phyloP scores from a whole-genome alignment of 2,888 invertebrate species.

The Hymenopus coronatus region DNA sequence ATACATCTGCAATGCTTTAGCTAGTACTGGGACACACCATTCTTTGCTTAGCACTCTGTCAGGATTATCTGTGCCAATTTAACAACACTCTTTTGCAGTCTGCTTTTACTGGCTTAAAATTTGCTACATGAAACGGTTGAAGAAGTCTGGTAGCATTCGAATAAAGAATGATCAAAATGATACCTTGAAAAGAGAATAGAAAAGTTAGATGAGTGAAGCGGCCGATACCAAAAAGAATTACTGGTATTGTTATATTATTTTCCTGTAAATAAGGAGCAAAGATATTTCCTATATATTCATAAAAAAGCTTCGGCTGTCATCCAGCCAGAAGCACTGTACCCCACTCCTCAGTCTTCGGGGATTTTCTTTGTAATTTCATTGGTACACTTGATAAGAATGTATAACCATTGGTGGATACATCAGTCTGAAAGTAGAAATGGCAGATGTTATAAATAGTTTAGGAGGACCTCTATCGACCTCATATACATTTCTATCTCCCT shows the following conservation, averaged over 20 bases:
- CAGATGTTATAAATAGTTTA: slow-evolving; percentile 19
- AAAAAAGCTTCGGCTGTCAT: too few relatives aligned
- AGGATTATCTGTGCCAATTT: not conserved
- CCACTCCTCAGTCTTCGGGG: too few relatives aligned
- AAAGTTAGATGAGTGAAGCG: slow-evolving; percentile 37
- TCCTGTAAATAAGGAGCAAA: too few relatives aligned
- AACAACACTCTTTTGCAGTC: slow-evolving; percentile 31
- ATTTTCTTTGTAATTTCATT: too few relatives aligned
- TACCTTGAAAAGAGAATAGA: slow-evolving; percentile 35
- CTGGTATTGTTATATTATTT: too few relatives aligned
- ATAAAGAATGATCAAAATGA: slow-evolving; percentile 36
- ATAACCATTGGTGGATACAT: slow-evolving; percentile 36
- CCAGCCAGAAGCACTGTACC: too few relatives aligned
- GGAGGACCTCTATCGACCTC: slow-evolving; percentile 20
- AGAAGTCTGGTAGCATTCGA: slow-evolving; percentile 38
- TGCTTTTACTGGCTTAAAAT: slow-evolving; percentile 28
- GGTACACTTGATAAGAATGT: too few relatives aligned
- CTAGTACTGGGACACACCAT: not conserved
- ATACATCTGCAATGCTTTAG: not conserved
- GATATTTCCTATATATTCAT: too few relatives aligned
- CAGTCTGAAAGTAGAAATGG: slow-evolving; percentile 23
- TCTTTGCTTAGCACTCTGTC: not conserved
- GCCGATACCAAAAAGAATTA: too few relatives aligned
- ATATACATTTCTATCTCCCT: slow-evolving; percentile 21
- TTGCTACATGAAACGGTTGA: slow-evolving; percentile 34